Base-by-base conservation (phyloP, 2,888 invertebrate species). In the Pharmacophagus antenor region DNA sequence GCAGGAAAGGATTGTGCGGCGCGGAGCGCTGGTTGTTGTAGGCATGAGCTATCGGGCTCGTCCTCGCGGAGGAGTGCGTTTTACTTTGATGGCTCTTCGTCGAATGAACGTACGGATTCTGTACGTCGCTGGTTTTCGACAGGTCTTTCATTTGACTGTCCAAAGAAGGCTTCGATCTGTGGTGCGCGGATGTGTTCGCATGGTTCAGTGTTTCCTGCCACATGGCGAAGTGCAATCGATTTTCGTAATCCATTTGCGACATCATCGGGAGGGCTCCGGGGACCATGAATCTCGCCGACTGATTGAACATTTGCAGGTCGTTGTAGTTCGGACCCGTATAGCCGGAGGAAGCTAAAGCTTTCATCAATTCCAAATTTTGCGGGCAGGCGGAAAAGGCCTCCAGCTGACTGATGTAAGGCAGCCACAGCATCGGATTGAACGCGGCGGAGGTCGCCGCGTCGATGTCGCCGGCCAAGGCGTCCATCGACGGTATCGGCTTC, bases 371-470 rank as follows among this genome's bases (percentile, higher is more conserved):
- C 64, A 92, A 82, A 67, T 88, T 92, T 69, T 92, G 89, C 60
- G 92, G 85, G 76, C 87, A 93, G 53, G 87, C 92, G 80, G 88
- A 92, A 78, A 92, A 91, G 8, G 91, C 90, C 72, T 94, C 93
- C 57, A 94, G 76, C 71, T 93, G 93, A 68, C 91, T 92, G 47
- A 94, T 73, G 72, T 95, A 95, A 0, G 95, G 95, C 54, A 95
- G 78, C 95, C 95, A 95, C 65, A 95, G 77, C 94, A 95, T 94
- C 73, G 95, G 95, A 71, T 93, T 94, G 52, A 95, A 87, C 2
- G 94, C 93, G 0, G 94, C 94, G 50, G 93, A 91, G 2, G 94
- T 94, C 0, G 95, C 94, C 0, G 94, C 93, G 71, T 95, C 94
- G 47, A 94, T 93, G 61, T 94, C 94, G 53, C 92, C 92, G 0